Base-by-base conservation (phyloP, 2,888 invertebrate species). In the Macrosiphum euphorbiae region DNA sequence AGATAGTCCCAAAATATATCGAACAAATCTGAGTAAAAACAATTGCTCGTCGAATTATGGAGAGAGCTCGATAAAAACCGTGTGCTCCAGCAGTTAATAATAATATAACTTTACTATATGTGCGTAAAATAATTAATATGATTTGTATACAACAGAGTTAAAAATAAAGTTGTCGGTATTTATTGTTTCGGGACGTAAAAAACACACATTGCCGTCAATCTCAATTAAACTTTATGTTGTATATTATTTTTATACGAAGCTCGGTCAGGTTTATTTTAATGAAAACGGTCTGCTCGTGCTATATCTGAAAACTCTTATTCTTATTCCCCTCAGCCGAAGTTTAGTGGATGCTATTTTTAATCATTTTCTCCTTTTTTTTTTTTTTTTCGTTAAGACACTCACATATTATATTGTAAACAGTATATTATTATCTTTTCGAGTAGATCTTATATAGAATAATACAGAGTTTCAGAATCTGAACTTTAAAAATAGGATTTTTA, bases 261-360 rank as follows among this genome's bases (percentile, higher is more conserved):
- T 35, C 20, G 8, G 78, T 78, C 24, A 41, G 35, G 20, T 78
- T 78, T 8, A 35, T 78, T 24, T 35, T 35, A 35, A 78, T 35
- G 20, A 50, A 87, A 16, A 87, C n/a, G 41, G 89, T 0, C 28
- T 16, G 44, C 1, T 28, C 5, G 35, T 8, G 78, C 52, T 88
- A 35, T 88, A 58, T 88, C 41, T 55, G n/a, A 55, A 88, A 88
- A 41, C 28, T 58, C 88, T 88, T 28, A 2, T 88, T 88, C 58
- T 41, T 35, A 52, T 88, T 28, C 24, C 55, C 88, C 55, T 85
- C 26, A 28, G 3, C 20, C 24, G 11, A n/a, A 58, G 41, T 41
- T 13, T 5, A 55, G 44, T 26, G 13, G 41, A 55, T 44, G 16
- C 41, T 58, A 41, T 88, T 88, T 58, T 55, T 26, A 88, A 55